phyloP scores from a whole-genome alignment of 2,113 vertebrate species.

The Nematolebias whitei region DNA sequence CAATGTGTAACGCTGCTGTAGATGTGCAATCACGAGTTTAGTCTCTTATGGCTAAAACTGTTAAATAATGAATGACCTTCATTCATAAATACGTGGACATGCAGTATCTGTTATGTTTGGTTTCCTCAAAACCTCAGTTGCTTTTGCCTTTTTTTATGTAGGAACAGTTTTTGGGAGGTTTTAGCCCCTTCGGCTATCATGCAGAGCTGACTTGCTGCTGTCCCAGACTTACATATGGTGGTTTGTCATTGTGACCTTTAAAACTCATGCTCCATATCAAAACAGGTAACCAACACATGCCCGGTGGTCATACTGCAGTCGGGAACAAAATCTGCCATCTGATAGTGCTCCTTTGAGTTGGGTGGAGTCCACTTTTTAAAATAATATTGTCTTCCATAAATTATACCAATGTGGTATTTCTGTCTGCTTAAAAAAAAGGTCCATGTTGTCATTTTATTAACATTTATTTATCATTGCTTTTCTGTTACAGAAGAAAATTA shows the following conservation, averaged over 20 bases:
- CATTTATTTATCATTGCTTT: too few relatives aligned
- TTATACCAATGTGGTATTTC: not conserved
- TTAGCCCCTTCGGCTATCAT: not conserved
- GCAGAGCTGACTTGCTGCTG: not conserved
- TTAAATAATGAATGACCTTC: not conserved
- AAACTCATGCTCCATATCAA: not conserved
- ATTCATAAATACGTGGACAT: too few relatives aligned
- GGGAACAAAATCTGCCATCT: too few relatives aligned
- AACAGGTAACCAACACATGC: not conserved
- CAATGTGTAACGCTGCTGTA: too few relatives aligned
- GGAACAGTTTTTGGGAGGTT: not conserved
- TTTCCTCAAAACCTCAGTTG: too few relatives aligned
- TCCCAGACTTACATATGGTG: not conserved
- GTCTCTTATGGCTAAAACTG: not conserved
- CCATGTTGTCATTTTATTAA: too few relatives aligned
- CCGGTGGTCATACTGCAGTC: constrained; percentile 26
- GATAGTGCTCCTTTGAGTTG: too few relatives aligned
- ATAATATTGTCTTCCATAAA: too few relatives aligned
- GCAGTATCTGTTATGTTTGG: too few relatives aligned
- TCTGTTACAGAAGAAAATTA: too few relatives aligned
- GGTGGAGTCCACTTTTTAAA: too few relatives aligned
- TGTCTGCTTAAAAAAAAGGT: not conserved
- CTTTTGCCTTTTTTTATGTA: not conserved
- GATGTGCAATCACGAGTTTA: not conserved
- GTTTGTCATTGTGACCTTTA: constrained; percentile 1